Evolutionary conservation across 2,113 vertebrate genomes (phyloP).

Genomic region (Accipiter cooperii): DNA sequence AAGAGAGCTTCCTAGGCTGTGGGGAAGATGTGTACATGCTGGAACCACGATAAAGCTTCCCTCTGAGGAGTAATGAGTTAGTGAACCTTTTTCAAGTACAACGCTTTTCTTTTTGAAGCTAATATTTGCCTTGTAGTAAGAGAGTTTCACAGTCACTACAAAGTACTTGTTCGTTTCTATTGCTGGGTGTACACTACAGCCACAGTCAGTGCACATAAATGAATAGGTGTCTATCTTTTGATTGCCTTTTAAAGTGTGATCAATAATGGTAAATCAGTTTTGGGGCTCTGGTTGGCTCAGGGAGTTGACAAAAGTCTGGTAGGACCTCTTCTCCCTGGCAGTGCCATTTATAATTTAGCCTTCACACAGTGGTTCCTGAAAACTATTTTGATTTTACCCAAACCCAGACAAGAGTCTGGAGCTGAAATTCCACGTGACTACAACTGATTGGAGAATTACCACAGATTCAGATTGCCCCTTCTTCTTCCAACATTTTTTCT

Average conservation of each 20-base stretch:
- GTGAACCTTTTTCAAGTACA: conserved; percentile 43
- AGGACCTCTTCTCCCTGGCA: neutral
- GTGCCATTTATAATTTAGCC: neutral
- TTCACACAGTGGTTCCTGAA: neutral
- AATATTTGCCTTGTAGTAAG: conserved; percentile 25
- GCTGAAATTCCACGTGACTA: neutral
- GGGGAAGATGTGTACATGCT: neutral
- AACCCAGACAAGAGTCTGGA: neutral
- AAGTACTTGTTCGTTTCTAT: neutral
- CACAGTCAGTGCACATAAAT: neutral
- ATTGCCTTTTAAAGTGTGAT: neutral
- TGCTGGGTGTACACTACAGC: neutral
- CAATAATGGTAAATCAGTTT: neutral
- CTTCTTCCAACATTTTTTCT: neutral
- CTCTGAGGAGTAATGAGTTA: neutral
- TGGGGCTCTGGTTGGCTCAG: neutral
- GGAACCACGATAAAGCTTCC: neutral
- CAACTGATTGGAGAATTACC: neutral
- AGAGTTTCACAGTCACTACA: neutral
- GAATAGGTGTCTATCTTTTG: neutral
- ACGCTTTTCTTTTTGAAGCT: conserved; percentile 17
- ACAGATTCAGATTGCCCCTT: neutral
- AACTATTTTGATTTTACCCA: neutral
- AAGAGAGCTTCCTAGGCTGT: conserved; percentile 11
- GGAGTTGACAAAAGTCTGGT: neutral